A percentile compares a stretch with the other conserved stretches of the same genome.
These are phyloP conservation scores for Entomyzon cyanotis DNA, from an alignment of 2,113 vertebrate genomes.

Conservation along the genomic window DNA sequence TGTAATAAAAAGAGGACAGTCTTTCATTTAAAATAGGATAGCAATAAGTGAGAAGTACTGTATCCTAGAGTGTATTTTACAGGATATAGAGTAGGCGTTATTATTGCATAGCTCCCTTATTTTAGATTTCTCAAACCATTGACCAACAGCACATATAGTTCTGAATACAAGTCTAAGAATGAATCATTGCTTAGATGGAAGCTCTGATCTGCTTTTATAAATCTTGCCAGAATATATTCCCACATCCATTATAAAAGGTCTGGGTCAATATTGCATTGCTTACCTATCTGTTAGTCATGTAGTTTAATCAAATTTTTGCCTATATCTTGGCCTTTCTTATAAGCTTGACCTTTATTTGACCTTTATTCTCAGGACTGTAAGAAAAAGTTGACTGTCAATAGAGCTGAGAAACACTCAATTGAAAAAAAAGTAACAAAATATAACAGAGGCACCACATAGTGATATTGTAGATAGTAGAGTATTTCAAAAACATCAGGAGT, in stretches of 20 bases:
- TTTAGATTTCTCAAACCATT: constrained; percentile 22
- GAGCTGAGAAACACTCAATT: not conserved
- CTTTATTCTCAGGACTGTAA: not conserved
- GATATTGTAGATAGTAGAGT: not conserved
- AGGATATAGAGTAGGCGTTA: not conserved
- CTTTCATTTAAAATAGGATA: not conserved
- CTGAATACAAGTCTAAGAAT: constrained; percentile 17
- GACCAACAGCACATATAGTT: constrained; percentile 13
- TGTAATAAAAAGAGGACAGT: not conserved
- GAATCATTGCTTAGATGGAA: not conserved
- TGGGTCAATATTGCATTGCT: not conserved
- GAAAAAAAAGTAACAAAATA: not conserved
- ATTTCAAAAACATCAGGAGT: not conserved
- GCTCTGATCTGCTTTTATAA: constrained; percentile 21
- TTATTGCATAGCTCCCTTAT: constrained; percentile 13
- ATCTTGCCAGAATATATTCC: not conserved
- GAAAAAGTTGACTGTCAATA: not conserved
- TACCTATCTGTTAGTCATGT: not conserved
- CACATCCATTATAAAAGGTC: not conserved
- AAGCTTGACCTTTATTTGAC: not conserved
- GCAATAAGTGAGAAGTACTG: not conserved
- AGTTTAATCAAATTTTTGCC: not conserved
- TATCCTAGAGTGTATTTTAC: not conserved
- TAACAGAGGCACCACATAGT: not conserved
- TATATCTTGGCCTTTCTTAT: not conserved